Conservation (phyloP, 2,888 invertebrate genomes). For the Drosophila hawaiiensis region DNA sequence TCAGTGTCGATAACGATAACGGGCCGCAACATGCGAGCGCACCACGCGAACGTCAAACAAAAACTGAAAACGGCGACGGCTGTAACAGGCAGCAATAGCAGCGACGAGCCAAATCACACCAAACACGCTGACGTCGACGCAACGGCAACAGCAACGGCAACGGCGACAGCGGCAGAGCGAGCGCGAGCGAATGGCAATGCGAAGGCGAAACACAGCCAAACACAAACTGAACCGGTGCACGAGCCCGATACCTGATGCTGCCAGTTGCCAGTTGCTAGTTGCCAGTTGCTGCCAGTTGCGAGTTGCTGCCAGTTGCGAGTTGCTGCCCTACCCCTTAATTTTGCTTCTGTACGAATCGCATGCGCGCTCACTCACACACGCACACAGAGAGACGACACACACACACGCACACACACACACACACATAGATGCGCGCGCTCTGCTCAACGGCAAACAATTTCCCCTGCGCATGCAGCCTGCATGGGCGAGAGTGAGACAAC, state of each 20-base stretch:
- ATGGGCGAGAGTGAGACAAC: conserved; percentile 60
- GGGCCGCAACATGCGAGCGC: conserved; percentile 63
- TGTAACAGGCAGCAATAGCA: conserved; percentile 52
- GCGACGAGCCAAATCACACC: conserved; percentile 39
- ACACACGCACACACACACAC: conserved; percentile 10
- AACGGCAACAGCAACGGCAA: neutral
- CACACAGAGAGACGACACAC: conserved; percentile 14
- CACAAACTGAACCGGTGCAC: conserved; percentile 57
- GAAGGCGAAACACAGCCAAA: conserved; percentile 61
- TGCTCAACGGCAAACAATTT: conserved; percentile 63
- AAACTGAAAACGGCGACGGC: conserved; percentile 69
- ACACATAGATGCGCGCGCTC: conserved; percentile 22
- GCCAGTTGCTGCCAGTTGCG: conserved; percentile 36
- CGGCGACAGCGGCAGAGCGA: conserved; percentile 40
- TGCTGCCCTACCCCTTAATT: conserved; percentile 50
- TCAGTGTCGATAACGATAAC: conserved; percentile 52
- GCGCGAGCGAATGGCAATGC: conserved; percentile 61
- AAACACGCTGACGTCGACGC: conserved; percentile 42
- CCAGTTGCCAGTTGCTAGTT: conserved; percentile 10
- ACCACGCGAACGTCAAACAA: conserved; percentile 77
- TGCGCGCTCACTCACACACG: conserved; percentile 67
- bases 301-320: conserved; percentile 3
- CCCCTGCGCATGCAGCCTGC: conserved; percentile 35
- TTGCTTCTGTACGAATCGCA: conserved; percentile 62
- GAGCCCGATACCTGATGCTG: conserved; percentile 58